phyloP scores from a whole-genome alignment of 2,888 invertebrate genomes.

The Lasioglossum oenotherae region DNA sequence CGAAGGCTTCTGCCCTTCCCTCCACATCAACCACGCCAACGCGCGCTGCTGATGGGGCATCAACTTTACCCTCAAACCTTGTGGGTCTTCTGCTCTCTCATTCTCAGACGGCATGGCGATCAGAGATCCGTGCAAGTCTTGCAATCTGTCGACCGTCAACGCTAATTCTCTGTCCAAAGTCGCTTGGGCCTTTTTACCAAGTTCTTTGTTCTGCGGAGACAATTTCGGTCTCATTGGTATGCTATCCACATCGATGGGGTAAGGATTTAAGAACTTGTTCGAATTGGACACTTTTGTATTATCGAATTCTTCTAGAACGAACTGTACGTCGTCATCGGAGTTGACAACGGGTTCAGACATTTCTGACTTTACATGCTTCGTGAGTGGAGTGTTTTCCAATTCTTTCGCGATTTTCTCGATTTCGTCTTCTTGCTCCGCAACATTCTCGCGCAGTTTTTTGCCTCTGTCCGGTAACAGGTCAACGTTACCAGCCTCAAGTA shows the following conservation, averaged over 20 bases:
- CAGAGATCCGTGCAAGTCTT: constrained; percentile 90
- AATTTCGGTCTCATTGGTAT: constrained; percentile 37
- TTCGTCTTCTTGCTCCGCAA: constrained; percentile 84
- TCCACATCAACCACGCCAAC: constrained; percentile 94
- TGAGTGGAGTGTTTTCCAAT: constrained; percentile 76
- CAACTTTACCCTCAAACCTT: constrained; percentile 88
- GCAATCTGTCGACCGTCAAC: constrained; percentile 90
- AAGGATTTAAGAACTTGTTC: neutral
- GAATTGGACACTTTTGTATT: neutral
- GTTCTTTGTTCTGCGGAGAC: constrained; percentile 40
- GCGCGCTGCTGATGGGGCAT: constrained; percentile 95
- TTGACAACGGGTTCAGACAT: neutral
- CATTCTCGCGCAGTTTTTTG: constrained; percentile 85
- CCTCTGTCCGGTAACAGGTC: constrained; percentile 88
- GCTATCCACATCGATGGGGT: neutral
- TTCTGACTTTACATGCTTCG: neutral
- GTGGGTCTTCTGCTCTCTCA: constrained; percentile 87
- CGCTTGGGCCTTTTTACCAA: constrained; percentile 86
- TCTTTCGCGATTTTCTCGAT: constrained; percentile 85
- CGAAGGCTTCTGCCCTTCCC: constrained; percentile 93
- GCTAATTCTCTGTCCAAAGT: constrained; percentile 89
- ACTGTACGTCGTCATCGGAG: neutral
- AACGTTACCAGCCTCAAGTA: constrained; percentile 77
- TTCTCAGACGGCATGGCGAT: constrained; percentile 88
- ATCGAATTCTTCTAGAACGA: neutral